These are phyloP conservation scores for Hemistola chrysoprasaria DNA, from an alignment of 2,888 invertebrate genomes.

Conservation along the genomic window DNA sequence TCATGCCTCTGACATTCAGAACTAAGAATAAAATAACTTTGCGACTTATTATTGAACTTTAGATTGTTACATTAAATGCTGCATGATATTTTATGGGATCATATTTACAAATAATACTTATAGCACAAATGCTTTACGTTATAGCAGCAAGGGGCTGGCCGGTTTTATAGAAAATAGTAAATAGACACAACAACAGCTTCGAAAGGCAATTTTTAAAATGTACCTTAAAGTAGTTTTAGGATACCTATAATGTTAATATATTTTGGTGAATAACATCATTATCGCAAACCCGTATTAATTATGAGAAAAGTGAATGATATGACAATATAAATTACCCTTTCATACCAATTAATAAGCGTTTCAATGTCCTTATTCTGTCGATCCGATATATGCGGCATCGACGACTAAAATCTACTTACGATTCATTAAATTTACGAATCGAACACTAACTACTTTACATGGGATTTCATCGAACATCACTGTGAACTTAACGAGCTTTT, in stretches of 20 bases:
- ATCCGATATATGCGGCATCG: constrained; percentile 67
- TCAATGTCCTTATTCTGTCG: constrained; percentile 80
- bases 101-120: constrained; percentile 27
- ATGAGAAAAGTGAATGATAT: constrained; percentile 83
- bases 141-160: constrained; percentile 57
- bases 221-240: constrained; percentile 78
- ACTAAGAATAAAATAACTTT: too few relatives aligned
- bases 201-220: constrained; percentile 78
- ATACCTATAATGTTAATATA: constrained; percentile 77
- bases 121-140: constrained; percentile 12
- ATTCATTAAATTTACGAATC: constrained; percentile 71
- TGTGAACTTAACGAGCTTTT: constrained; percentile 63
- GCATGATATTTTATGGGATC: constrained; percentile 2
- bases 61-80: constrained; percentile 19
- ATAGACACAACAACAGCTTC: constrained; percentile 73
- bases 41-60: too few relatives aligned
- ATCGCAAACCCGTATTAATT: constrained; percentile 82
- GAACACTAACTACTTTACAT: constrained; percentile 76
- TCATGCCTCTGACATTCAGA: too few relatives aligned
- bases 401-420: constrained; percentile 75
- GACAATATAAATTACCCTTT: constrained; percentile 83
- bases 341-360: constrained; percentile 83
- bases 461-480: constrained; percentile 62
- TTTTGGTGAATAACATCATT: constrained; percentile 81
- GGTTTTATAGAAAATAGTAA: constrained; percentile 69